Evolutionary conservation across 2,888 invertebrate genomes (phyloP), one percentile per base, ranked within the genome.

Genomic region (Lissocephala sabroskyi): DNA sequence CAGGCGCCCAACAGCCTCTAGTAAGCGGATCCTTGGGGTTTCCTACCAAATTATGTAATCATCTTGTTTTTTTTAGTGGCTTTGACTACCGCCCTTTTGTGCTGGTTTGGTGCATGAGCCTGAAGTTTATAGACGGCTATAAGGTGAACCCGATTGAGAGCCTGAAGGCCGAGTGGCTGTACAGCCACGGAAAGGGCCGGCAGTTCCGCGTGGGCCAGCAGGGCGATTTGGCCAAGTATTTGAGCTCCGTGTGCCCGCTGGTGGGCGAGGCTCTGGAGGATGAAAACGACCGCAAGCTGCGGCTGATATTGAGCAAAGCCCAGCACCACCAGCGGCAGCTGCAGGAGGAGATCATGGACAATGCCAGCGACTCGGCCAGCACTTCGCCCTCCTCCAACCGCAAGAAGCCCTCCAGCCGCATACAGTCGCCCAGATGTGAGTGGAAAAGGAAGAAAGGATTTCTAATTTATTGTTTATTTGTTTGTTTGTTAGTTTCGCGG

Each of bases 71-170:
- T 37, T 41, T 62, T 85, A 95, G 94, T 84, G 94, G 93, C 30
- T 96, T 94, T 84, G 94, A 95, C 85, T 95, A 96, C 85, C 90
- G 97, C 49, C 96, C 97, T 29, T 97, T 94, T 86, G 90, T 96
- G 54, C 88, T 96, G 52, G 97, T 96, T 85, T 97, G 97, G 96
- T 94, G 95, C 83, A 89, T 94, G 88, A 92, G 90, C 77, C 89
- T 96, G 23, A 92, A 93, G 82, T 88, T 92, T 13, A 92, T 97
- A 44, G 97, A 97, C 84, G 96, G 96, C 10, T 94, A 91, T 82
- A 89, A 92, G 40, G 94, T 96, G 59, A 93, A 93, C 83, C 94
- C 96, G 49, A 92, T 95, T 68, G 97, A 97, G 87, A 94, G 96
- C 82, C 87, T 96, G 62, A 93, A 94, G 86, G 96, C 96, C 0